These are phyloP conservation scores for Melanotaenia nigrans DNA, from an alignment of 2,797 vertebrate genomes.

Conservation along the genomic window DNA sequence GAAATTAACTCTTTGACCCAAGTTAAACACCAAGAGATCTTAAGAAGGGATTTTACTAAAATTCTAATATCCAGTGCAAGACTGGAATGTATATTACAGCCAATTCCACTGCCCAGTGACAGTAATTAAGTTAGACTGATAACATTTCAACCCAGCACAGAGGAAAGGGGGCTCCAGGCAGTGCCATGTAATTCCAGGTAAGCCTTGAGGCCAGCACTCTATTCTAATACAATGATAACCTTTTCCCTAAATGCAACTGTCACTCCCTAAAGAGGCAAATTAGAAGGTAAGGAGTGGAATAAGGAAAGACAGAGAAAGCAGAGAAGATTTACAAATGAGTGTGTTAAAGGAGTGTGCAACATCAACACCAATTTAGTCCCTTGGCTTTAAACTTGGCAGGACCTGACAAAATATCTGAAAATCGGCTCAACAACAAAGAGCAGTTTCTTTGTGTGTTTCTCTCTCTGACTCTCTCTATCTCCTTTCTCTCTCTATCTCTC, in stretches of 20 bases:
- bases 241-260: constrained; percentile 77
- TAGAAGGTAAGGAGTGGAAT: constrained; percentile 64
- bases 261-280: constrained; percentile 77
- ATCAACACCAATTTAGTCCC: constrained; percentile 63
- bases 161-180: constrained; percentile 73
- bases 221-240: constrained; percentile 78
- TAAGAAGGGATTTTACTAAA: constrained; percentile 44
- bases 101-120: constrained; percentile 70
- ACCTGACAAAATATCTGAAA: constrained; percentile 51
- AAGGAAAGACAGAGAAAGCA: constrained; percentile 53
- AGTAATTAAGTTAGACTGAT: constrained; percentile 80
- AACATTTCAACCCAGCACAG: constrained; percentile 74
- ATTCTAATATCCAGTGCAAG: constrained; percentile 58
- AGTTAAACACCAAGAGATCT: constrained; percentile 53
- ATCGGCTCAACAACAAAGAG: constrained; percentile 43
- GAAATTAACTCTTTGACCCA: constrained; percentile 62
- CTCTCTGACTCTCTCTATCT: constrained; percentile 30
- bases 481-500: constrained; percentile 31
- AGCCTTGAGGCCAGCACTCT: constrained; percentile 75
- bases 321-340: constrained; percentile 44
- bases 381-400: constrained; percentile 56
- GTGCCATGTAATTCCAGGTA: constrained; percentile 76
- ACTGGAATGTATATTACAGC: constrained; percentile 65
- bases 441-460: constrained; percentile 36
- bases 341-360: constrained; percentile 46